phyloP scores from a whole-genome alignment of 2,797 vertebrate genomes.

The Botia almorhae region DNA sequence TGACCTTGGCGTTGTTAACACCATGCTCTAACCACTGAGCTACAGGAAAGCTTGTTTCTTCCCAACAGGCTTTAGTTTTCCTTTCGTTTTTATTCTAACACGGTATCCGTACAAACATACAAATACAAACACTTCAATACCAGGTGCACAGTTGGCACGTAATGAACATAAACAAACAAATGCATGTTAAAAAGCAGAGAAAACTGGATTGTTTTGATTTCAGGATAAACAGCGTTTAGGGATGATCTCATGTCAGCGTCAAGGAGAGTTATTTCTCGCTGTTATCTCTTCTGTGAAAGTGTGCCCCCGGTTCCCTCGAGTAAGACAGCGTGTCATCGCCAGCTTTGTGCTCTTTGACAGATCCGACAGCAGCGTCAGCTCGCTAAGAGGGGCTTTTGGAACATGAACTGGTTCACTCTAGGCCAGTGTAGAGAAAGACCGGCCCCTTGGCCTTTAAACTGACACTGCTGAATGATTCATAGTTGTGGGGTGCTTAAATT shows the following conservation, averaged over 20 bases:
- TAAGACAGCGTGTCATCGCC: slow-evolving; percentile 36
- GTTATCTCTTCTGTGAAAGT: slow-evolving; percentile 55
- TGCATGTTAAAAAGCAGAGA: slow-evolving; percentile 20
- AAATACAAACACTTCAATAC: slow-evolving; percentile 12
- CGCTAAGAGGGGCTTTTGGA: slow-evolving; percentile 17
- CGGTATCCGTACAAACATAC: slow-evolving; percentile 3
- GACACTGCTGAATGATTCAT: slow-evolving; percentile 74
- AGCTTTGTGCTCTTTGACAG: slow-evolving; percentile 41
- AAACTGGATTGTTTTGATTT: slow-evolving; percentile 63
- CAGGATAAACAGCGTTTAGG: slow-evolving; percentile 58
- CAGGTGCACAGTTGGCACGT: slow-evolving; percentile 3
- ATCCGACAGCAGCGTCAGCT: slow-evolving; percentile 42
- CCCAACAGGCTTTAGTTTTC: slow-evolving; percentile 39
- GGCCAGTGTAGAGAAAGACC: slow-evolving; percentile 38
- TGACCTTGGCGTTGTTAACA: no score
- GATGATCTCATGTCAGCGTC: slow-evolving; percentile 69
- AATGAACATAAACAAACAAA: slow-evolving; percentile 10
- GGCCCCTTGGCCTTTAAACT: slow-evolving; percentile 35
- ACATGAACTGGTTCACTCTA: neutral
- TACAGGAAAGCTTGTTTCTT: no score
- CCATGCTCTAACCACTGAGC: no score
- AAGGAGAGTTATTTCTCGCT: slow-evolving; percentile 52
- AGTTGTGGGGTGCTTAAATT: slow-evolving; percentile 63
- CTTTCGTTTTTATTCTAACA: slow-evolving; percentile 35
- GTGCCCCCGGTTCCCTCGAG: slow-evolving; percentile 34